Base-by-base conservation (phyloP, 2,797 vertebrate species). In the Crypturellus tataupa region DNA sequence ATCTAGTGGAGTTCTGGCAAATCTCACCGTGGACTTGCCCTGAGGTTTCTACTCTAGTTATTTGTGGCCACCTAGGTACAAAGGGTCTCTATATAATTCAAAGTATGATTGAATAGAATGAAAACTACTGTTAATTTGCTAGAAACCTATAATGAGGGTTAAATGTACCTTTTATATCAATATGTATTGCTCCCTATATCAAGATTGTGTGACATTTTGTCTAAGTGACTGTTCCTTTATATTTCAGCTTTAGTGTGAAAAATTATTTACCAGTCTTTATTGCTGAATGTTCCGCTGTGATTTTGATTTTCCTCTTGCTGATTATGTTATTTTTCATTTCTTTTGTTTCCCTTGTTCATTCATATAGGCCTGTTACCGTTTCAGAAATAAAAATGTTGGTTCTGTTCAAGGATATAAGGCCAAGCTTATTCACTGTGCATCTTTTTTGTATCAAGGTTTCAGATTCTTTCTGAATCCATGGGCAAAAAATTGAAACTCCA, bases 331-430 rank as follows among this genome's bases (percentile, higher is more conserved):
- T 96, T 98, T 97, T 93, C 25, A 86, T 92, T 97, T 96, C 53
- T 81, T 97, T 97, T 95, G 56, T 97, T 97, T 96, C 94, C 88
- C 47, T 72, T 96, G 59, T 97, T 96, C 29, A 3, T 96, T 94
- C 96, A 87, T 96, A 87, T 96, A 94, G 97, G 96, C 95, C 97
- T 97, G 72, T 94, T 97, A 91, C 90, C 95, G 89, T 96, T 90
- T 96, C 95, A 96, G 95, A 95, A 96, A 94, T 87, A 96, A 89
- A 97, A 94, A 94, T 68, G 96, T 96, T 98, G 98, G 96, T 99
- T 99, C 99, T 99, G 99, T 98, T 99, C 99, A 99, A 99, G 99
- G 99, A 99, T 99, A 99, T 98, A 99, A 99, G 99, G 98, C 98
- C 97, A 96, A 97, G 94, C 93, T 97, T 89, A 96, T 95, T 97